These are phyloP conservation scores for Omphaloscelis lunosa DNA, from an alignment of 2,888 invertebrate genomes.

Conservation along the genomic window DNA sequence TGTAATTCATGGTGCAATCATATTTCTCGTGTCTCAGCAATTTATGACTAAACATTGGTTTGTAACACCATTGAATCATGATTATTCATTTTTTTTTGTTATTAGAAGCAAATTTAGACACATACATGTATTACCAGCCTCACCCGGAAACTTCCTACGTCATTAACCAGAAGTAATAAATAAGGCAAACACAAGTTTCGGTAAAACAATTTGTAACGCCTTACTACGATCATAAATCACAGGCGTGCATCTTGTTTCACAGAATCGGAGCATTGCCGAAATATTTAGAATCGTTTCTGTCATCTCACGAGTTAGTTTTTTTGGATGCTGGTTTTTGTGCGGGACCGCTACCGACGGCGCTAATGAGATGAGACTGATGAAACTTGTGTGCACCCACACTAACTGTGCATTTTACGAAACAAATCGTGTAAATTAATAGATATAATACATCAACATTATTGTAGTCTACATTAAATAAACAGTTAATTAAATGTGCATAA, in stretches of 20 bases:
- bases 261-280: conserved; percentile 86
- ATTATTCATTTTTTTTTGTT: conserved; percentile 73
- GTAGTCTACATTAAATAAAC: conserved; percentile 21
- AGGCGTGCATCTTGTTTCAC: conserved; percentile 84
- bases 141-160: conserved; percentile 65
- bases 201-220: conserved; percentile 87
- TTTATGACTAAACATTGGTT: conserved; percentile 79
- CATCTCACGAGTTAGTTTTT: conserved; percentile 84
- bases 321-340: conserved; percentile 77
- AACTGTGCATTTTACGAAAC: conserved; percentile 31
- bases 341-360: conserved; percentile 76
- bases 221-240: conserved; percentile 85
- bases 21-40: conserved; percentile 81
- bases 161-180: conserved; percentile 77
- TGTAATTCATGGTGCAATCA: conserved; percentile 85
- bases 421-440: conserved; percentile 9
- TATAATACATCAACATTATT: conserved; percentile 3
- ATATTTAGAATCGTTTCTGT: conserved; percentile 88
- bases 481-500: conserved; percentile 47
- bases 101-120: conserved; percentile 56
- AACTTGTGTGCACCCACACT: conserved; percentile 50
- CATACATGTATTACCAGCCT: conserved; percentile 48
- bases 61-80: conserved; percentile 73
- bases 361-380: conserved; percentile 81
- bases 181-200: conserved; percentile 77